These are phyloP conservation scores for Otus sunia DNA, from an alignment of 2,113 vertebrate genomes.

Conservation along the genomic window DNA sequence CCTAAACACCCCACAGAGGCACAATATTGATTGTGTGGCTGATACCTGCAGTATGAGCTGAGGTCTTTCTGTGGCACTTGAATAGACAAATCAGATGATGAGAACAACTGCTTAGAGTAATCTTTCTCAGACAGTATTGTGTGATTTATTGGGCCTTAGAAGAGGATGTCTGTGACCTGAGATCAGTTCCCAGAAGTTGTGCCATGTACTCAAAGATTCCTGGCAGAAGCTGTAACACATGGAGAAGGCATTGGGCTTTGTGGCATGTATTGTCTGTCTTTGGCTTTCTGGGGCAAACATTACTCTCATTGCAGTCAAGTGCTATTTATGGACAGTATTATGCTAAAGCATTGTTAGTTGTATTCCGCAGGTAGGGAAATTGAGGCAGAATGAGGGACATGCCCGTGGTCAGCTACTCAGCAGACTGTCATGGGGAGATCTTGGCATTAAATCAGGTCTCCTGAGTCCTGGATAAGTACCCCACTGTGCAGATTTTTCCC, in stretches of 20 bases:
- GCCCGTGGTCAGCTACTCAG: rapidly evolving
- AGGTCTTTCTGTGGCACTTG: background rate
- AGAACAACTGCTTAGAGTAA: background rate
- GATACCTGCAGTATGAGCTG: background rate
- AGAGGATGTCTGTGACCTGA: background rate
- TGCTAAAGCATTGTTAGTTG: background rate
- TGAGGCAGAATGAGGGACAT: background rate
- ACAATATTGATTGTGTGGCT: background rate
- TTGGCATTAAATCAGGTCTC: background rate
- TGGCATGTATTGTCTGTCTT: background rate
- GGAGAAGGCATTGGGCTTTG: background rate
- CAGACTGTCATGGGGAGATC: background rate
- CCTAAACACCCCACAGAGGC: background rate
- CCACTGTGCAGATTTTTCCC: background rate
- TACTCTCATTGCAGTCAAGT: background rate
- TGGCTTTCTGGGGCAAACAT: background rate
- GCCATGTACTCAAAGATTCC: background rate
- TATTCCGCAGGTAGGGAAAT: background rate
- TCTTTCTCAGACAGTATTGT: background rate
- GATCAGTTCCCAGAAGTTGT: background rate
- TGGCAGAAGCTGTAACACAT: background rate
- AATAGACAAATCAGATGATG: conserved; percentile 18
- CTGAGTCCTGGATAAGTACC: background rate
- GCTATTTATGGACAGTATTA: background rate
- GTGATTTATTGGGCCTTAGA: conserved; percentile 7